These are phyloP conservation scores for Anguilla japonica DNA, from an alignment of 2,113 vertebrate genomes.

Conservation along the genomic window DNA sequence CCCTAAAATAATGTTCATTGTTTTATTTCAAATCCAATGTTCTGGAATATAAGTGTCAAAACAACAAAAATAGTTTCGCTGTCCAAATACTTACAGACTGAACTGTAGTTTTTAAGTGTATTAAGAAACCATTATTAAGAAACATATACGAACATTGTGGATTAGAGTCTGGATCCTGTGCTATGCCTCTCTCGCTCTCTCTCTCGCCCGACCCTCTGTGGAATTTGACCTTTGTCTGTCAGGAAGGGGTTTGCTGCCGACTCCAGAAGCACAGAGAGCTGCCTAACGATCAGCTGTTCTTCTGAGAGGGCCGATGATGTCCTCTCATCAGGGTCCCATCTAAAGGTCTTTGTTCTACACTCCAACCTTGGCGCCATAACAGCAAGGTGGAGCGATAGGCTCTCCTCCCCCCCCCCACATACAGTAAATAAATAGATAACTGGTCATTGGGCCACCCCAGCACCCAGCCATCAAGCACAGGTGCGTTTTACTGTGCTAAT, in stretches of 20 bases:
- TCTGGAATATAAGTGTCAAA: too few relatives aligned
- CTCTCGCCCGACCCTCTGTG: neutral
- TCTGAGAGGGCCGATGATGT: constrained; percentile 81
- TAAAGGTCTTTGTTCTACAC: constrained; percentile 87
- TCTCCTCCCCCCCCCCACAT: constrained; percentile 42
- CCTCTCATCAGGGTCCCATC: constrained; percentile 93
- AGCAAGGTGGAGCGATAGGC: constrained; percentile 70
- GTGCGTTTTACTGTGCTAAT: constrained; percentile 20
- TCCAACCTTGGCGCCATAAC: constrained; percentile 78
- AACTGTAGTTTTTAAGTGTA: too few relatives aligned
- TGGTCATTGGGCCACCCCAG: neutral
- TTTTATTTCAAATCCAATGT: too few relatives aligned
- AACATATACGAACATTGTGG: too few relatives aligned
- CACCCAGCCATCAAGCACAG: neutral
- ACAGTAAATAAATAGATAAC: constrained; percentile 6
- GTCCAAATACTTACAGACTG: too few relatives aligned
- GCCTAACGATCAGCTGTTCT: constrained; percentile 86
- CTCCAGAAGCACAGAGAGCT: constrained; percentile 73
- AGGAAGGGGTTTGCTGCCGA: constrained; percentile 74
- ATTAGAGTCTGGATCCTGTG: too few relatives aligned
- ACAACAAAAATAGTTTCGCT: too few relatives aligned
- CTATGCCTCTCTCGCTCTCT: too few relatives aligned
- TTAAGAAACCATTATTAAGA: too few relatives aligned
- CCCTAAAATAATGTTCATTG: too few relatives aligned
- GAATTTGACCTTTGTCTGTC: constrained; percentile 79